Evolutionary conservation across 2,888 invertebrate genomes (phyloP), one percentile per base, ranked within the genome.

Genomic region (Lysandra bellargus): DNA sequence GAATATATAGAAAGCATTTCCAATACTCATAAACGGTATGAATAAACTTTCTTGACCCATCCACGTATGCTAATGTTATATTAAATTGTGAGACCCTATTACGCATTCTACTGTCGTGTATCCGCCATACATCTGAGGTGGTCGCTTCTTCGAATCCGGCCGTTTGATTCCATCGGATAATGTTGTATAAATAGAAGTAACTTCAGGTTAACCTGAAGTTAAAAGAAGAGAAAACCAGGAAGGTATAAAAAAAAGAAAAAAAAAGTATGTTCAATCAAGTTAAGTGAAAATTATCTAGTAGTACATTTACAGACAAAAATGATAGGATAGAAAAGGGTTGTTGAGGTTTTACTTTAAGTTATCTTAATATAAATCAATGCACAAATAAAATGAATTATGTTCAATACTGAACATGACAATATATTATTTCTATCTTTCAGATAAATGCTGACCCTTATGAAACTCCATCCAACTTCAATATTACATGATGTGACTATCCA

Each of bases 61-160:
- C 91, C 90, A 90, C 89, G 84, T 91, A 93, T 93, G 92, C 90
- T 90, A 93, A 93, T 92, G 88, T 83, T 91, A 93, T 93, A 93
- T 93, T 93, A 93, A 92, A 93, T 92, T 94, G 94, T 94, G 94
- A 90, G 94, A 94, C 88, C 92, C 84, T 91, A 93, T 93, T 94
- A 91, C 84, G 88, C 86, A 94, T 94, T 93, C 94, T 89, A 86
- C 82, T 83, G 86, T 84, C 91, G 93, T 89, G 92, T 93, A 93
- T 94, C 94, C 94, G 94, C 87, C 90, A 89, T 90, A 88, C 84
- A 94, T 94, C 89, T 92, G 91, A 87, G 94, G 94, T 94, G 94
- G 94, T 93, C 94, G 92, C 82, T 94, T 94, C 94, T 91, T 84
- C 86, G 94, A 94, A 94, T 33, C 33, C 69, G 14, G 33, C 69